Conservation (phyloP, 2,888 invertebrate species). For the Pristionchus maxplancki region DNA sequence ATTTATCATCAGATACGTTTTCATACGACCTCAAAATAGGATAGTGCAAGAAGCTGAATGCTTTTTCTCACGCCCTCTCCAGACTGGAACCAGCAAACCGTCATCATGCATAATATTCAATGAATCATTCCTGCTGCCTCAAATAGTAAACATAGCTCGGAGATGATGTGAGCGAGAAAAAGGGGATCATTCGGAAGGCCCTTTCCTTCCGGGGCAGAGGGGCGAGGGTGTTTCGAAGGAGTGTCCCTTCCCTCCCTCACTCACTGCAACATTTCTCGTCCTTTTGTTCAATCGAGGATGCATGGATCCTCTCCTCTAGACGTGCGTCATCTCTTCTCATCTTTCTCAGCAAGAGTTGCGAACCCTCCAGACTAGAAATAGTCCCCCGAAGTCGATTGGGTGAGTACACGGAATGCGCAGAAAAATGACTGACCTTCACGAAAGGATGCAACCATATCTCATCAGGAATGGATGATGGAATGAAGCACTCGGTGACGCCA, state of each 20-base stretch:
- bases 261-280: not conserved
- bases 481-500: not conserved
- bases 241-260: not conserved
- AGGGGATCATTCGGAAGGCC: not conserved
- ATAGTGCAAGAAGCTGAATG: not conserved
- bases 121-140: not conserved
- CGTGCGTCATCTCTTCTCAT: constrained; percentile 13
- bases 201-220: constrained; percentile 42
- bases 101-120: not conserved
- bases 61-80: not conserved
- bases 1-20: constrained; percentile 5
- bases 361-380: not conserved
- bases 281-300: constrained; percentile 40
- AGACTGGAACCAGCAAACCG: not conserved
- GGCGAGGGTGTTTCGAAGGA: constrained; percentile 24
- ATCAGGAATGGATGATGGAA: not conserved
- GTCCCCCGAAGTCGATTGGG: not conserved
- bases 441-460: not conserved
- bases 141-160: constrained; percentile 1
- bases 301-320: not conserved
- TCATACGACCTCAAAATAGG: not conserved
- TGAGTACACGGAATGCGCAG: not conserved
- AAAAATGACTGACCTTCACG: constrained; percentile 30
- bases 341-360: constrained; percentile 16
- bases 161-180: constrained; percentile 12